A percentile compares a stretch with the other conserved stretches of the same genome.
Conservation (phyloP, 1,140 invertebrate genomes). For the Spodoptera litura region DNA sequence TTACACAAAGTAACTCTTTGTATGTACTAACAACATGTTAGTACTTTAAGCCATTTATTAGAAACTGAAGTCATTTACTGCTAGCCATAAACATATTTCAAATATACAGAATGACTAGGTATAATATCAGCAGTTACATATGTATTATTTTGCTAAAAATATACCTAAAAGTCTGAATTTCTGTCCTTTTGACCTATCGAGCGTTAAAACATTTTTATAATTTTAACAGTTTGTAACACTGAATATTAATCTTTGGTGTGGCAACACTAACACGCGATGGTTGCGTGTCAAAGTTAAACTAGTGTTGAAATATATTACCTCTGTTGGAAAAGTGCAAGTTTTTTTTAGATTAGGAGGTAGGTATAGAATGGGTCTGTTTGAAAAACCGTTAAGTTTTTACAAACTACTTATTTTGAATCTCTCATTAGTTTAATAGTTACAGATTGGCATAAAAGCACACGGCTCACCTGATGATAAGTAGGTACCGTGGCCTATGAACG, state of each 20-base stretch:
- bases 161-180: not conserved
- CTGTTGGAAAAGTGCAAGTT: constrained; percentile 1
- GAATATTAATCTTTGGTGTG: constrained; percentile 39
- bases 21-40: not conserved
- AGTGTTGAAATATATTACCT: constrained; percentile 33
- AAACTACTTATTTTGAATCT: no score
- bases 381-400: not conserved
- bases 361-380: not conserved
- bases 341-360: constrained; percentile 1
- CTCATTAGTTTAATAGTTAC: no score
- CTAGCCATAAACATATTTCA: constrained; percentile 13
- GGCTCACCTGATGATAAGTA: no score
- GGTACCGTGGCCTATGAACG: no score
- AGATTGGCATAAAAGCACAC: no score
- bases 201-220: constrained; percentile 22
- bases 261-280: constrained; percentile 40
- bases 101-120: constrained; percentile 5
- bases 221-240: constrained; percentile 37
- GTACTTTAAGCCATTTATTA: constrained; percentile 6
- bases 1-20: constrained; percentile 16
- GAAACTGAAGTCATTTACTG: constrained; percentile 1
- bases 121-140: not conserved
- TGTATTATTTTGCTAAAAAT: constrained; percentile 12
- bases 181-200: constrained; percentile 25
- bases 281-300: constrained; percentile 40